phyloP scores from a whole-genome alignment of 1,140 invertebrate species.

The Panulirus ornatus region DNA sequence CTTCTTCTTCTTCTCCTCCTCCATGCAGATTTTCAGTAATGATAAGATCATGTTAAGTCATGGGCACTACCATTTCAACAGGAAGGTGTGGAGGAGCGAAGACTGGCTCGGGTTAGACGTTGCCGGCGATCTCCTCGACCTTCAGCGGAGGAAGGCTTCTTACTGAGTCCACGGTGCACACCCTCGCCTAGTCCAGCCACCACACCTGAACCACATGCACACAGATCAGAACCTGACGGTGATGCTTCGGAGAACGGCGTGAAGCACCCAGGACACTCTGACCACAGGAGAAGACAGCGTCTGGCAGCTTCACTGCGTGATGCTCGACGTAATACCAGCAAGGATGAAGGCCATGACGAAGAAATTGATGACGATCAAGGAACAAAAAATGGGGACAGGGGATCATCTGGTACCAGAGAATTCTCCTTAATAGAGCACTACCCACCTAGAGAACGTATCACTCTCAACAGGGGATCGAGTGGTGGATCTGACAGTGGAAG shows the following conservation, averaged over 20 bases:
- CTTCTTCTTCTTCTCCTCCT: too few species aligned
- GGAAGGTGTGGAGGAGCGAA: conserved; percentile 46
- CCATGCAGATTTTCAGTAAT: too few species aligned
- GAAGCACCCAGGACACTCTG: conserved; percentile 13
- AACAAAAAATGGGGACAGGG: neutral
- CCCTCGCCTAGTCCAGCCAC: conserved; percentile 47
- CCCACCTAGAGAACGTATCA: conserved; percentile 48
- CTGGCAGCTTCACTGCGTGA: conserved; percentile 12
- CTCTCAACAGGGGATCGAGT: conserved; percentile 40
- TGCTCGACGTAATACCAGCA: neutral
- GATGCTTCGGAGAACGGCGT: conserved; percentile 12
- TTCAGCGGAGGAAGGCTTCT: conserved; percentile 12
- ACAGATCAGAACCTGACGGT: conserved; percentile 26
- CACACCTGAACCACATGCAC: conserved; percentile 49
- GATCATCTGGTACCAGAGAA: conserved; percentile 15
- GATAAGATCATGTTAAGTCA: too few species aligned
- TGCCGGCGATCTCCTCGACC: conserved; percentile 18
- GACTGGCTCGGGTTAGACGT: conserved; percentile 15
- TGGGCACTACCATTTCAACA: neutral
- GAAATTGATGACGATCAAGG: neutral
- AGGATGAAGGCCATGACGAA: neutral
- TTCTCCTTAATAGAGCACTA: conserved; percentile 61
- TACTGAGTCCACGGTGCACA: neutral
- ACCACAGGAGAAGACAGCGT: conserved; percentile 43
- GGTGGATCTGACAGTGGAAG: conserved; percentile 51